phyloP scores from a whole-genome alignment of 2,797 vertebrate species.

The Mormyrus proboscirostris region DNA sequence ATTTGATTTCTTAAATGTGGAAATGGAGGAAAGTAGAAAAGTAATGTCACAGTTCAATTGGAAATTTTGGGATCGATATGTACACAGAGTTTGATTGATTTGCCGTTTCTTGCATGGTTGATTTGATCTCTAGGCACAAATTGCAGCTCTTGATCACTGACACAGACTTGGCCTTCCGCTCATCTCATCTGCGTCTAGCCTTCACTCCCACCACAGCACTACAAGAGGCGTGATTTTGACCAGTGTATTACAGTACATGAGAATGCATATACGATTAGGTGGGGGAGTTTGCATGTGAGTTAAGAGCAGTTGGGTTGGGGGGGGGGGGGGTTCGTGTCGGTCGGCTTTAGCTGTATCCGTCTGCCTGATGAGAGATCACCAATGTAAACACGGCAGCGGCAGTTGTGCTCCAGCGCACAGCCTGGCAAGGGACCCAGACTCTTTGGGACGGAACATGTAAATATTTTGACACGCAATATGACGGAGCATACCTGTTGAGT shows the following conservation, averaged over 20 bases:
- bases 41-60: not conserved
- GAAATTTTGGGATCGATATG: not conserved
- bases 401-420: slow-evolving; percentile 26
- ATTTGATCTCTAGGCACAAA: not conserved
- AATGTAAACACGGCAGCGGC: slow-evolving; percentile 47
- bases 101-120: not conserved
- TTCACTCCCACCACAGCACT: not conserved
- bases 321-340: not conserved
- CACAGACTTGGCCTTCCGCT: not conserved
- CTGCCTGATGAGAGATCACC: slow-evolving; percentile 31
- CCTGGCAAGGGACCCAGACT: slow-evolving; percentile 45
- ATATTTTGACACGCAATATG: slow-evolving; percentile 68
- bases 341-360: slow-evolving; percentile 25
- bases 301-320: not conserved
- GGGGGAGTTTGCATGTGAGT: not conserved
- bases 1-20: not conserved
- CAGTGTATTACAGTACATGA: not conserved
- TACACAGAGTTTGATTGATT: not conserved
- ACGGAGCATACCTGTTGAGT: slow-evolving; percentile 57
- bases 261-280: not conserved
- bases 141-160: not conserved
- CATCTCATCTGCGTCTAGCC: not conserved
- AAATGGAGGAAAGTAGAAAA: not conserved
- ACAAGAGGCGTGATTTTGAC: not conserved
- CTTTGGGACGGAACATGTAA: slow-evolving; percentile 55